Evolutionary conservation across 2,113 vertebrate genomes (phyloP).

Genomic region (Ptilonorhynchus violaceus): DNA sequence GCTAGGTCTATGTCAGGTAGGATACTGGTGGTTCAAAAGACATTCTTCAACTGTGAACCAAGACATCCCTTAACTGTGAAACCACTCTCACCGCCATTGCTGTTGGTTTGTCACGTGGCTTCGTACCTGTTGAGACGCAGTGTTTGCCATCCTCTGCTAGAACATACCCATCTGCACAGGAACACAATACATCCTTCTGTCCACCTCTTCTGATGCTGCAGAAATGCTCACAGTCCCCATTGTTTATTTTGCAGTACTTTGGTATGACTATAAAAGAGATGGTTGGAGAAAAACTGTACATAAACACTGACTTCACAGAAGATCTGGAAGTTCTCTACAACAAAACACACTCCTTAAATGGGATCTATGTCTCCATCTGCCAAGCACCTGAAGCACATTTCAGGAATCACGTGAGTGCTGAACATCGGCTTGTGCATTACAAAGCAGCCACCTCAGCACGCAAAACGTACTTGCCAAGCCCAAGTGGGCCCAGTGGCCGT

Average conservation of each 20-base stretch:
- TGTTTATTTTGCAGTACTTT: conserved; percentile 82
- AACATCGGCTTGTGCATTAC: not conserved
- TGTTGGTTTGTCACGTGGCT: not conserved
- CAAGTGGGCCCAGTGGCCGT: not conserved
- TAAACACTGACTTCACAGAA: too few species aligned
- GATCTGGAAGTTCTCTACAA: too few species aligned
- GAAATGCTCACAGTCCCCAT: conserved; percentile 90
- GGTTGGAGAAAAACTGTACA: too few species aligned
- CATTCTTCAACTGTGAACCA: not conserved
- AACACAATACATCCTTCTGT: conserved; percentile 70
- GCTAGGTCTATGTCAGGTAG: not conserved
- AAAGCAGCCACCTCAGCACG: not conserved
- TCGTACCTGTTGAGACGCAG: conserved; percentile 81
- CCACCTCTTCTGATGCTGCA: conserved; percentile 58
- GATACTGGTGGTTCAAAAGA: not conserved
- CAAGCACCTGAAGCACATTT: not conserved
- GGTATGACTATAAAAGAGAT: too few species aligned
- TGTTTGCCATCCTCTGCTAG: conserved; percentile 75
- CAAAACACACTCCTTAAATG: too few species aligned
- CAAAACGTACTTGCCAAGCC: not conserved
- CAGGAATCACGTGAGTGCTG: not conserved
- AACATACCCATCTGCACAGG: conserved; percentile 83
- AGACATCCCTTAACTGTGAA: not conserved
- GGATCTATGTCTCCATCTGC: not conserved
- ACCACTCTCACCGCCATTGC: not conserved